Percentiles rank a stretch among this genome's conserved stretches.
phyloP scores from a whole-genome alignment of 2,797 vertebrate genomes.

The Xenentodon cancila region DNA sequence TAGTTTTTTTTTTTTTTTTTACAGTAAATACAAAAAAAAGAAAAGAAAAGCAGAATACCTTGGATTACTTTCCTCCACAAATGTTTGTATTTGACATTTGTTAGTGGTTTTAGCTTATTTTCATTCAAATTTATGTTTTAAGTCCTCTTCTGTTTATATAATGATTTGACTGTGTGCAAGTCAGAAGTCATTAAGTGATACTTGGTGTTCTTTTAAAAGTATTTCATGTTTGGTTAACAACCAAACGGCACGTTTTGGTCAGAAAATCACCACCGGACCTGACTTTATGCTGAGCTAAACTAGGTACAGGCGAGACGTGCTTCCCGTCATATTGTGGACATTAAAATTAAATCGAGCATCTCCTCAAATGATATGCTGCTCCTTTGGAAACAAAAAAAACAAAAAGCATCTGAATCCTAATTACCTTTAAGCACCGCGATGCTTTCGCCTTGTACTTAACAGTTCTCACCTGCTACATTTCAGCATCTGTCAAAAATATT shows the following conservation, averaged over 20 bases:
- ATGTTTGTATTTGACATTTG: constrained; percentile 11
- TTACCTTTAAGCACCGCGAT: not conserved
- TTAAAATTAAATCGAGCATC: not conserved
- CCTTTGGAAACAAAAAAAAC: not conserved
- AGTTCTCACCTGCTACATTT: constrained; percentile 12
- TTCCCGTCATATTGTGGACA: not conserved
- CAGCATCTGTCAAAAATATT: constrained; percentile 65
- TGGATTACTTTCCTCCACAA: not conserved
- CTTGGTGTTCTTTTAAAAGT: not conserved
- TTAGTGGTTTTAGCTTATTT: not conserved
- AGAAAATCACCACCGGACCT: not conserved
- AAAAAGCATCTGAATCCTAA: not conserved
- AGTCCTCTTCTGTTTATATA: constrained; percentile 1
- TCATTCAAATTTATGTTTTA: not conserved
- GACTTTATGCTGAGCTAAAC: constrained; percentile 8
- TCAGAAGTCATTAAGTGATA: constrained; percentile 10
- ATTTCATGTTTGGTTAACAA: constrained; percentile 6
- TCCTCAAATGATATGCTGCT: not conserved
- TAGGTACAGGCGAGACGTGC: not conserved
- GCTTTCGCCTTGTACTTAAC: constrained; percentile 18
- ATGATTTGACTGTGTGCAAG: not conserved
- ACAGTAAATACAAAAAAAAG: not conserved
- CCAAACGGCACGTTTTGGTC: not conserved
- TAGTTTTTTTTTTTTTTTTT: too few species aligned
- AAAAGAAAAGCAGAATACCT: not conserved